Evolutionary conservation across 1,140 invertebrate genomes (phyloP), one percentile per base, ranked within the genome.

Genomic region (Heliconius eleuchia): DNA sequence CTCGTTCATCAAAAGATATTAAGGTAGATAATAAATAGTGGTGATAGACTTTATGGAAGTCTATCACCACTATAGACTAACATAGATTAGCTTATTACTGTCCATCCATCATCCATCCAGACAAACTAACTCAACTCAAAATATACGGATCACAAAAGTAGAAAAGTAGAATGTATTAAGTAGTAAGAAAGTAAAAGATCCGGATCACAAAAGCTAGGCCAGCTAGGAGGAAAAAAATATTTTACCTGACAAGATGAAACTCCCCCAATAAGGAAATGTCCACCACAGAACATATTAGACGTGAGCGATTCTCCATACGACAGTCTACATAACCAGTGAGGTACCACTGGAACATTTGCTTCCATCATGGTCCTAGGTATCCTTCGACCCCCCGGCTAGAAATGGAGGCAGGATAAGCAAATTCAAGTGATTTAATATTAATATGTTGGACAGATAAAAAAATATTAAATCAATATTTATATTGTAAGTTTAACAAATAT

Each of bases 191-290:
- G 18, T 52, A 52, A 18, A 19, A 11, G 2, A 52, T 8, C 50
- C 50, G 5, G 50, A 52, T 6, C 18, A 52, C 50, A 19, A 52
- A 52, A 52, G 42, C 18, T 23, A 57, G 0, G 9, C 23, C 6
- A 57, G n/a, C 55, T 9, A n/a, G 8, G n/a, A 57, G 55, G 3
- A 71, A 71, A 16, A 71, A 39, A 1, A 3, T 23, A 73, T 73
- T 42, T 78, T 83, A 95, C 94, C 92, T 93, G 91, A 87, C 94
- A 95, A 46, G 91, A 91, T 39, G 94, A 94, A 6, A 92, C 93
- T 11, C 93, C 93, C 60, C 92, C 93, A 4, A 95, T 92, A 13
- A 94, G 84, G 78, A 95, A 92, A 78, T 94, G 93, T 75, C 94
- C 94, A 1, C 89, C 94, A 75, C 94, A 95, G 81, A 95, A 95